Evolutionary conservation across 2,888 invertebrate genomes (phyloP), one percentile per base, ranked within the genome.

Genomic region (Cataglyphis livida): DNA sequence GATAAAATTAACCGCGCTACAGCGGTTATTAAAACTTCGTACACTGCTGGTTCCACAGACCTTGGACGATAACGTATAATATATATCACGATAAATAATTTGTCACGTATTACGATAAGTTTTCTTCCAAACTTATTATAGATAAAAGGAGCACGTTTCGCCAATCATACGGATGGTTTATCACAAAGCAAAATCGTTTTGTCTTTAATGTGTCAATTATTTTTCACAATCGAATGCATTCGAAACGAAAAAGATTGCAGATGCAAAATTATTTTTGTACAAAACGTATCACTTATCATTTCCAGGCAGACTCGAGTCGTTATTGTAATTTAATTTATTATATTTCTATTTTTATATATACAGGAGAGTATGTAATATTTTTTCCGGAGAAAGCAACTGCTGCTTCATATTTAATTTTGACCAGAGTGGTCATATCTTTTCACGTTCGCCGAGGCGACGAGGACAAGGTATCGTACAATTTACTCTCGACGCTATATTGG

Each of bases 401-500:
- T 70, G 70, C n/a, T 68, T 70, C n/a, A 59, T 48, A 79, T 79
- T 79, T 79, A 68, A 79, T 61, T 79, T 79, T 54, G 21, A 35
- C 59, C 44, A 25, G 25, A 59, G 35, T 25, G 59, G 25, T 25
- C 57, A 18, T 68, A 70, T 79, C 18, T 59, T 61, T 35, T n/a
- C 18, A 21, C 21, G 35, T 70, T 59, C 21, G 9, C 21, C 12
- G 41, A 21, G 21, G 4, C 35, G 32, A 6, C 35, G 21, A 59
- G 32, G 57, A 32, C 12, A 6, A 59, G 15, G 21, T 3, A 1
- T 44, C 12, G 0, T 32, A 57, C 70, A 78, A 78, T 78, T 68
- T 59, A 59, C 59, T 44, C 68, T 32, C 15, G 65, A 18, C 51
- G 48, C 38, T 66, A 79, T 59, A 78, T 35, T 59, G 57, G 59